Base-by-base conservation (phyloP, 2,113 vertebrate species). In the Grammomys dolichurus region DNA sequence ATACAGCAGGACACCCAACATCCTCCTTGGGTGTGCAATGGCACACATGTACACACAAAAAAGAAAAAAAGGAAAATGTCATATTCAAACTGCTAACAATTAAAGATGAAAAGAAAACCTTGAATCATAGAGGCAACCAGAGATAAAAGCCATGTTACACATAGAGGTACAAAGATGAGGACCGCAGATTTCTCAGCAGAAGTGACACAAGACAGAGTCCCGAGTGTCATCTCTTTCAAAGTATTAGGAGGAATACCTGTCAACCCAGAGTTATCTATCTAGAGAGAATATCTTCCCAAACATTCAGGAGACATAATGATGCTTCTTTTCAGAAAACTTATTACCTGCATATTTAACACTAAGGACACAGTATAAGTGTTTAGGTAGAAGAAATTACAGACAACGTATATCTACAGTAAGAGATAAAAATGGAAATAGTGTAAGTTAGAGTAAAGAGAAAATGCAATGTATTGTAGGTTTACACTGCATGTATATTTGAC, bases 51-150 rank as follows among this genome's bases (percentile, higher is more conserved):
- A 67, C 43, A 86, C 19, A 48, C 60, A 86, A 28, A 63, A 63
- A 56, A 81, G 24, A n/a, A 56, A 58, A 19, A 33, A 5, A n/a
- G 87, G 10, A 95, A 11, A 92, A 69, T 33, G 75, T 72, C 43
- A 86, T 56, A 91, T 82, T 87, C 22, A 93, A 89, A 85, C 13
- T 58, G 60, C 60, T 96, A 20, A 95, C 87, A 93, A 80, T 94
- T 80, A 73, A 82, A 94, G 69, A 78, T 88, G 40, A 91, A 76
- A 80, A 89, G 86, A 89, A 93, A 96, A 91, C 48, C 16, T 51
- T 89, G 65, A 93, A 33, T 87, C 11, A 69, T 90, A 80, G 43
- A 76, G n/a, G n/a, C 80, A 84, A 16, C 40, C 87, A 96, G 46
- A 94, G 67, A 87, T 46, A 86, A 85, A 93, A 89, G 31, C 14